phyloP scores from a whole-genome alignment of 2,888 invertebrate species.

The Amaurobius ferox region DNA sequence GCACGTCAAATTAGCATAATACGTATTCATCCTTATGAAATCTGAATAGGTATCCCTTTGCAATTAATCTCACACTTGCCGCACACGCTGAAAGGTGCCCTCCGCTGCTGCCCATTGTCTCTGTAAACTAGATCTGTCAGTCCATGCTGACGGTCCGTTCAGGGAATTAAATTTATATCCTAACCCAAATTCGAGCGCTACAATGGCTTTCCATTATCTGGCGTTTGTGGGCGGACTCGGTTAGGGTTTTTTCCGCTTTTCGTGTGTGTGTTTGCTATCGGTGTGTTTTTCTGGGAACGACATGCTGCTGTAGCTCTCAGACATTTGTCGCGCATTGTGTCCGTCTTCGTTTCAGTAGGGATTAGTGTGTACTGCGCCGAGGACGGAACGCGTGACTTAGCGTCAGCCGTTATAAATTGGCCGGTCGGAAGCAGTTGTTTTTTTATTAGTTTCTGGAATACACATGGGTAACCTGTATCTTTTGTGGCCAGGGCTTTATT shows the following conservation, averaged over 20 bases:
- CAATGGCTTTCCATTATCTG: constrained; percentile 62
- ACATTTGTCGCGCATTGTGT: constrained; percentile 37
- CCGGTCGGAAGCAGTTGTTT: too few relatives aligned
- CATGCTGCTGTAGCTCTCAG: constrained; percentile 59
- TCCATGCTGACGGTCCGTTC: constrained; percentile 60
- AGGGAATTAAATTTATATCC: constrained; percentile 62
- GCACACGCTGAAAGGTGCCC: constrained; percentile 51
- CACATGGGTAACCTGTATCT: too few relatives aligned
- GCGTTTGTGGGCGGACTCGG: constrained; percentile 34
- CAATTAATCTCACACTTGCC: constrained; percentile 65
- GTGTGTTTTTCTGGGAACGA: constrained; percentile 47
- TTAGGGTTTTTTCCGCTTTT: constrained; percentile 11
- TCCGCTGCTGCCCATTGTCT: constrained; percentile 54
- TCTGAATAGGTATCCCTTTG: constrained; percentile 41
- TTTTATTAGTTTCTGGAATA: too few relatives aligned
- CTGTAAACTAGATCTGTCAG: constrained; percentile 71
- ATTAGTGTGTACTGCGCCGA: background rate
- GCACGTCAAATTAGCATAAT: constrained; percentile 60
- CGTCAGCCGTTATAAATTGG: too few relatives aligned
- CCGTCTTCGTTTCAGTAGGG: constrained; percentile 15
- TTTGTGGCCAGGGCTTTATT: too few relatives aligned
- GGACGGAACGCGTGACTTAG: background rate
- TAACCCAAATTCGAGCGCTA: constrained; percentile 62
- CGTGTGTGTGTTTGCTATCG: background rate
- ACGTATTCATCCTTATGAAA: constrained; percentile 37